Percentiles rank a stretch among this genome's conserved stretches.
phyloP scores from a whole-genome alignment of 2,113 vertebrate species.

The Prionailurus bengalensis region DNA sequence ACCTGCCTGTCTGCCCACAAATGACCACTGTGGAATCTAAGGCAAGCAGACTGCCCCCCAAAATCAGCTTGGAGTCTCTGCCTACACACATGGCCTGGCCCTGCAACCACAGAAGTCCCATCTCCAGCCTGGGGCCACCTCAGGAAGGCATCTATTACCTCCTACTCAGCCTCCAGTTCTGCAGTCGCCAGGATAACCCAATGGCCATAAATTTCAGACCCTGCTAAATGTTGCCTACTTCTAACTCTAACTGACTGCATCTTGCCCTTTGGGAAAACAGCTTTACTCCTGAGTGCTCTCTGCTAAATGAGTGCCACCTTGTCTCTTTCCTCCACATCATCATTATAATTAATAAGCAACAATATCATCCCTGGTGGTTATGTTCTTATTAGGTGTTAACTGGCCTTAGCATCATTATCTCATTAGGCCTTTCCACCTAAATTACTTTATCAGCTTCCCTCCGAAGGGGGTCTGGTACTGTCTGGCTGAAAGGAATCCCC shows the following conservation, averaged over 20 bases:
- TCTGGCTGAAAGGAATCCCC: slow-evolving; percentile 47
- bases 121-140: background rate
- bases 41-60: background rate
- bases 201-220: slow-evolving; percentile 32
- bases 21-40: slow-evolving; percentile 27
- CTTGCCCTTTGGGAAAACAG: slow-evolving; percentile 65
- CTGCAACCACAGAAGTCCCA: background rate
- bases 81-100: background rate
- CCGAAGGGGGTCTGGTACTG: slow-evolving; percentile 63
- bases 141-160: slow-evolving; percentile 43
- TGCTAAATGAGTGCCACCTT: slow-evolving; percentile 73
- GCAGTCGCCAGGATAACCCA: slow-evolving; percentile 36
- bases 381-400: slow-evolving; percentile 77
- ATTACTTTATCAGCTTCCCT: slow-evolving; percentile 79
- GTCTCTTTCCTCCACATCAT: slow-evolving; percentile 81
- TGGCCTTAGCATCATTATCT: slow-evolving; percentile 75
- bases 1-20: slow-evolving; percentile 63
- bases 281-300: slow-evolving; percentile 63
- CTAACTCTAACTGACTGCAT: slow-evolving; percentile 63
- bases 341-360: slow-evolving; percentile 80
- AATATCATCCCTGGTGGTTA: slow-evolving; percentile 80
- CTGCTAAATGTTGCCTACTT: slow-evolving; percentile 65
- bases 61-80: background rate
- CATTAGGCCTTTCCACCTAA: slow-evolving; percentile 77
- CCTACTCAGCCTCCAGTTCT: background rate